Percentiles rank a stretch among this genome's conserved stretches.
phyloP scores from a whole-genome alignment of 2,113 vertebrate genomes.

The Leptocoma aspasia region DNA sequence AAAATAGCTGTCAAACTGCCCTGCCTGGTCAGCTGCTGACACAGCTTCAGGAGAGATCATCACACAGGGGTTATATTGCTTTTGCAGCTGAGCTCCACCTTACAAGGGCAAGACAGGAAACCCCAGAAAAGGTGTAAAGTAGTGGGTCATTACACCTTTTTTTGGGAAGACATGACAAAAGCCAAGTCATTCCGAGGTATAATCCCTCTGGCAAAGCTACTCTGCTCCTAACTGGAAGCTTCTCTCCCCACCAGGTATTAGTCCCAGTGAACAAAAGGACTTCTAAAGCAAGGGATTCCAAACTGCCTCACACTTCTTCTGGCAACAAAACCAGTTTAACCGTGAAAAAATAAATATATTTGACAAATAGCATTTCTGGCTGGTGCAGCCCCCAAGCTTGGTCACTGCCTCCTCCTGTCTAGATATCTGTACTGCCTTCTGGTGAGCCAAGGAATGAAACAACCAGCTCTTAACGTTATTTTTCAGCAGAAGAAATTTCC shows the following conservation, averaged over 20 bases:
- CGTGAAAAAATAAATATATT: neutral
- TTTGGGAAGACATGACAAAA: neutral
- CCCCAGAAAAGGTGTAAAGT: neutral
- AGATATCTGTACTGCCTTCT: neutral
- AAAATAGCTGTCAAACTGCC: conserved; percentile 19
- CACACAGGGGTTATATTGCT: neutral
- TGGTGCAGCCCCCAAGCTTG: neutral
- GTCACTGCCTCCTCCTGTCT: neutral
- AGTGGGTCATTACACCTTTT: neutral
- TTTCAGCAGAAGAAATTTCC: neutral
- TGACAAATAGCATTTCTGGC: neutral
- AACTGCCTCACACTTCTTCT: neutral
- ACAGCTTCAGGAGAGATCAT: neutral
- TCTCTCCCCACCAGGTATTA: neutral
- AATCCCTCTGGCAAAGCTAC: neutral
- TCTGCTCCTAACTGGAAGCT: neutral
- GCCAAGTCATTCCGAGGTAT: neutral
- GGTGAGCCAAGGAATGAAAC: neutral
- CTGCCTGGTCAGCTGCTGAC: conserved; percentile 11
- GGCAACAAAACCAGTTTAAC: neutral
- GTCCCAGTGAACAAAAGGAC: neutral
- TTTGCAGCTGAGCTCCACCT: neutral
- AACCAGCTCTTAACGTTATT: neutral
- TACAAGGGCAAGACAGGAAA: neutral
- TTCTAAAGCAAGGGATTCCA: neutral